Evolutionary conservation across 2,113 vertebrate species (phyloP), one percentile per base, ranked within the genome.

Genomic region (Atractosteus spatula): DNA sequence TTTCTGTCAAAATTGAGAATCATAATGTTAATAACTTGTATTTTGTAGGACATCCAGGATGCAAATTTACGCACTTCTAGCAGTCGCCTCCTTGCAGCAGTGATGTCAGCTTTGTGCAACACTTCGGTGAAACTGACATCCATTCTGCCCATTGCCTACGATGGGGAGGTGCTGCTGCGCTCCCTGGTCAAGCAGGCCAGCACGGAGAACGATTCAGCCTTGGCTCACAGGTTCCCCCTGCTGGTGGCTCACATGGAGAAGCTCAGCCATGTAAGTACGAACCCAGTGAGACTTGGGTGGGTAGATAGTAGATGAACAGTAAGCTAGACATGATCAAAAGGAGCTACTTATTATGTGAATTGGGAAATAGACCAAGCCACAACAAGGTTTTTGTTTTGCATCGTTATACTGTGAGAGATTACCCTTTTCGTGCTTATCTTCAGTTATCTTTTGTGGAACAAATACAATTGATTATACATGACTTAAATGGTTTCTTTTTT

Each of bases 171-270:
- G 0, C 79, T 98, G 10, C 85, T 99, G 56, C 92, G 96, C 41
- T 97, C 97, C 0, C 91, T 98, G 78, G 94, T 97, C 74, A 98
- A 99, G 69, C 97, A 99, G 88, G 96, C 97, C 78, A 99, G 97
- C 91, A 99, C 96, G 0, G 97, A 99, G 86, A 99, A 99, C 1
- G 97, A 99, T 83, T 97, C 97, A 0, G 93, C 97, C 3, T 87
- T 98, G 7, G 97, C 93, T 80, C 96, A 99, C 79, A 95, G 97
- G 66, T 99, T 99, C 76, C 96, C 97, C 67, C 93, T 99, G 70
- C 84, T 99, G 88, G 97, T 99, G 66, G 93, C 96, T 17, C 95
- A 98, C 76, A 99, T 99, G 97, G 97, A 99, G 86, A 99, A 98
- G 78, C 94, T 99, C 45, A 98, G 97, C 79, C 97, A 99, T 87